Evolutionary conservation across 2,797 vertebrate species (phyloP).

Genomic region (Muscicapa comitata): DNA sequence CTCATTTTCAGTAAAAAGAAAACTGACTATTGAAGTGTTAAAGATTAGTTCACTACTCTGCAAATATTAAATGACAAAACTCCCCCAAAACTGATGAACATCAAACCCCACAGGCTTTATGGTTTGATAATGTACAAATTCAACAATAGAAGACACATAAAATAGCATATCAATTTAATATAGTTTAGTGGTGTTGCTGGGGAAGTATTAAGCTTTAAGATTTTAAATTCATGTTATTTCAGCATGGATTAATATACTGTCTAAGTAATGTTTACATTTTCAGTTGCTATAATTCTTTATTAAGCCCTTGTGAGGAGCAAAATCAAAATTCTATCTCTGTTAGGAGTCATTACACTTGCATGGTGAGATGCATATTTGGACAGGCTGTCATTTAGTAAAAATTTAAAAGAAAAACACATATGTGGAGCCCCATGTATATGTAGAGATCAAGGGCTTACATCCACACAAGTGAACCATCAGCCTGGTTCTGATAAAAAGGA

Average conservation of each 20-base stretch:
- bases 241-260: neutral
- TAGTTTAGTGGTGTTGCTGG: neutral
- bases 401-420: neutral
- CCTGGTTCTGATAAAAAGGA: neutral
- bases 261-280: neutral
- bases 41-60: neutral
- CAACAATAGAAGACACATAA: neutral
- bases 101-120: neutral
- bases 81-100: neutral
- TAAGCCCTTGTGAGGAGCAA: neutral
- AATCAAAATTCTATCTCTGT: neutral
- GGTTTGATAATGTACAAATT: neutral
- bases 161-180: neutral
- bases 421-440: neutral
- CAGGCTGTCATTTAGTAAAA: neutral
- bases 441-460: conserved; percentile 1
- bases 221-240: neutral
- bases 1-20: neutral
- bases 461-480: neutral
- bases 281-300: neutral
- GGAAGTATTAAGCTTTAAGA: neutral
- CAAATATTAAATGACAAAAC: neutral
- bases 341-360: neutral
- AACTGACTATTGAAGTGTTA: neutral
- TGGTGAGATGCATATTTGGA: neutral